Conservation (phyloP, 2,797 vertebrate genomes). For the Ctenopoma kingsleyae region DNA sequence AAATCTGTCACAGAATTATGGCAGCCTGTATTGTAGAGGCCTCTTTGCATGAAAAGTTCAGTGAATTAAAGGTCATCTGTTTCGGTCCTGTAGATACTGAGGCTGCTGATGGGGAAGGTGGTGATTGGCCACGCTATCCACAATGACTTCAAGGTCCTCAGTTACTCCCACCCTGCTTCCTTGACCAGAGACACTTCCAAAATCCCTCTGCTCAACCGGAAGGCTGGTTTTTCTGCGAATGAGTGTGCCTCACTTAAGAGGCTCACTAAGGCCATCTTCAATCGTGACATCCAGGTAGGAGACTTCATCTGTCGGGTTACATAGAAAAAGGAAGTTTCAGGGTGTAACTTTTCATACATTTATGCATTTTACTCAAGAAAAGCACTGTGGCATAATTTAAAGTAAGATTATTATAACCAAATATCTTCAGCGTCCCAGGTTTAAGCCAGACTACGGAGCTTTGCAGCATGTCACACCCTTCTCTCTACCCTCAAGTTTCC, state of each 20-base stretch:
- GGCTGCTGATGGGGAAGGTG: constrained; percentile 88
- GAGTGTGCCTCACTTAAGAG: constrained; percentile 86
- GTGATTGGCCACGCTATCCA: constrained; percentile 92
- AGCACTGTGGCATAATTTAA: no score
- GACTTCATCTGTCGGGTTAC: background rate
- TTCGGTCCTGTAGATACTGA: constrained; percentile 85
- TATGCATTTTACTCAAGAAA: no score
- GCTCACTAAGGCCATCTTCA: constrained; percentile 90
- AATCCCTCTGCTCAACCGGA: constrained; percentile 89
- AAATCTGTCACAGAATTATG: no score
- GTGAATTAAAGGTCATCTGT: background rate
- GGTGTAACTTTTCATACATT: no score
- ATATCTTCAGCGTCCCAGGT: no score
- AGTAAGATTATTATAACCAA: no score
- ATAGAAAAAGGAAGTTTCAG: background rate
- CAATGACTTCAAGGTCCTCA: constrained; percentile 92
- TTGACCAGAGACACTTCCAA: constrained; percentile 91
- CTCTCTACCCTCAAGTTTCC: no score
- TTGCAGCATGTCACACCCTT: no score
- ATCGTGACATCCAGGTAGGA: constrained; percentile 91
- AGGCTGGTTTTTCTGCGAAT: constrained; percentile 82
- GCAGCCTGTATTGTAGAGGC: background rate
- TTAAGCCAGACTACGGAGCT: no score
- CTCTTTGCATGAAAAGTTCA: no score
- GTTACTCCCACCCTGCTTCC: constrained; percentile 86